Evolutionary conservation across 2,888 invertebrate species (phyloP), one percentile per base, ranked within the genome.

Genomic region (Apantesis nais): DNA sequence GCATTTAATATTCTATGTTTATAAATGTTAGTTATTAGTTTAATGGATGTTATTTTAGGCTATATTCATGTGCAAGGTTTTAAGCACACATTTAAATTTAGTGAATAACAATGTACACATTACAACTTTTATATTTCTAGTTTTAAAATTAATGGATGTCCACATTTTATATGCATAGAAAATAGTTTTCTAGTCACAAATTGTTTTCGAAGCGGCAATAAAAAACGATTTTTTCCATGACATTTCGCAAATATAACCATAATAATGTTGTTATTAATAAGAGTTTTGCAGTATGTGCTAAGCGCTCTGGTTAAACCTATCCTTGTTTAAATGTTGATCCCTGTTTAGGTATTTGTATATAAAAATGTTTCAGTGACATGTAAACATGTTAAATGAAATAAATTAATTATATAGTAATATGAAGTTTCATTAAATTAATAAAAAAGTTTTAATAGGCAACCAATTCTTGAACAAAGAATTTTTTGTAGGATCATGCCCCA

Each of bases 241-340:
- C 85, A 83, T 73, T 70, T 39, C 70, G 72, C 65, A 68, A 74
- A 70, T 76, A 73, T 72, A 60, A 68, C 31, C 63, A 70, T 75
- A 67, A 75, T 74, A 65, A 55, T n/a, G n/a, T 66, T 71, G 48
- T 72, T 68, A 71, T 72, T 69, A 66, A 76, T 63, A 61, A 68
- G 67, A 72, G 69, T 75, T 73, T 78, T 70, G 68, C 74, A 70
- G 74, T 62, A 75, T 75, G 71, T 82, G 74, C 74, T 77, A 80
- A 80, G 79, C 73, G 81, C 82, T 86, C 82, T 81, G 83, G 79
- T 83, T 66, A 83, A 83, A 86, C 79, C 81, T 84, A 82, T 83
- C 75, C 66, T 80, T 72, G 82, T 77, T 80, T 85, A 71, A 85
- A 89, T 89, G 89, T 91, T 90, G 84, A 88, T 88, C 88, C 83